Percentiles rank a stretch among this genome's conserved stretches.
Conservation (phyloP, 2,888 invertebrate genomes). For the Eupithecia dodoneata region DNA sequence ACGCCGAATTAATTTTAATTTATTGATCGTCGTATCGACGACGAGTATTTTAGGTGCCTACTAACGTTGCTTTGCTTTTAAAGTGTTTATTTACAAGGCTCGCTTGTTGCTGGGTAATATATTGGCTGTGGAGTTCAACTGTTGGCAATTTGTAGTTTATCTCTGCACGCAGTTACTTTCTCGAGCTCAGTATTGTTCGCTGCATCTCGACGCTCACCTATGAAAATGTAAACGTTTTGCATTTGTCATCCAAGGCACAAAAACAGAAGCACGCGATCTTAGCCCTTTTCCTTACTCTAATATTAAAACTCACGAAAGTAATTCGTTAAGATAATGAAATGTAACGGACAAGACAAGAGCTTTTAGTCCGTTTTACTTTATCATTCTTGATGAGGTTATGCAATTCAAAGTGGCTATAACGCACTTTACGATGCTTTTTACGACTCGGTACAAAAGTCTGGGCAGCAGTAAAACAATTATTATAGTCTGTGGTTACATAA, state of each 20-base stretch:
- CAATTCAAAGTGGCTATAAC: constrained; percentile 43
- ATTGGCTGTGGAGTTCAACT: constrained; percentile 46
- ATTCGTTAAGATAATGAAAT: constrained; percentile 19
- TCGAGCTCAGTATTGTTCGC: constrained; percentile 27
- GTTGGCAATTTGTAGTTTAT: constrained; percentile 37
- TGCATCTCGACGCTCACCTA: constrained; percentile 24
- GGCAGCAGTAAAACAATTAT: constrained; percentile 49
- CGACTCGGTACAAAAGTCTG: constrained; percentile 48
- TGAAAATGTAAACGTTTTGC: constrained; percentile 1
- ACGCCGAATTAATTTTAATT: constrained; percentile 85
- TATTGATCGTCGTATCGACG: constrained; percentile 83
- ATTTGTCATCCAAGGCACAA: neutral
- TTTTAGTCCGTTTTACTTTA: constrained; percentile 35
- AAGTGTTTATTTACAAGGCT: constrained; percentile 67
- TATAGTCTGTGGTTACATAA: constrained; percentile 50
- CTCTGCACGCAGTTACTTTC: constrained; percentile 32
- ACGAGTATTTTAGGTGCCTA: constrained; percentile 81
- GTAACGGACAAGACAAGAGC: constrained; percentile 24
- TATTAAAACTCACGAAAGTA: constrained; percentile 1
- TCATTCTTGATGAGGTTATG: constrained; percentile 41
- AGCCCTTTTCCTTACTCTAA: neutral
- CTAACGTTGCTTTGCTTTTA: constrained; percentile 72
- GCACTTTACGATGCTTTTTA: constrained; percentile 46
- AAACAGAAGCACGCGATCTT: neutral
- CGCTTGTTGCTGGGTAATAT: constrained; percentile 54